Conservation (phyloP, 2,888 invertebrate genomes). For the Ornithoptera alexandrae region DNA sequence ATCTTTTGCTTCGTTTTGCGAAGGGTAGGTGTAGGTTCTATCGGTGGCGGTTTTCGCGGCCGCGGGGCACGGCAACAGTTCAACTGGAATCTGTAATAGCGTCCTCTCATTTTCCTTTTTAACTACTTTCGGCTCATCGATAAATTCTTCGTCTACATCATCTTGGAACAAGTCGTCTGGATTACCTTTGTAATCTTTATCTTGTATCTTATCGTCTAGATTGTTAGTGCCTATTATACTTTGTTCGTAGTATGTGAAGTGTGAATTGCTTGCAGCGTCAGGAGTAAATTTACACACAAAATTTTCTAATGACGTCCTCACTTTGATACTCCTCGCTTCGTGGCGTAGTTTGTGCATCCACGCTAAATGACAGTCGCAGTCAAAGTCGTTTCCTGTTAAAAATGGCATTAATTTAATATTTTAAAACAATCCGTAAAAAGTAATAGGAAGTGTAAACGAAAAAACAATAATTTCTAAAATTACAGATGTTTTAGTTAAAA, state of each 20-base stretch:
- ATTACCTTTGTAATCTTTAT: constrained; percentile 62
- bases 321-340: constrained; percentile 86
- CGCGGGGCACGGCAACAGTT: constrained; percentile 81
- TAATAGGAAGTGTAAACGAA: too few relatives aligned
- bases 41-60: constrained; percentile 82
- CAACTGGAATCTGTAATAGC: constrained; percentile 78
- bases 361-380: constrained; percentile 90
- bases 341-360: constrained; percentile 90
- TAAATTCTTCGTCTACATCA: constrained; percentile 60
- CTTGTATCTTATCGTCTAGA: constrained; percentile 56
- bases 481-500: too few relatives aligned
- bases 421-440: too few relatives aligned
- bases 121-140: constrained; percentile 62
- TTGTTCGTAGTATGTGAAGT: constrained; percentile 68
- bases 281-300: constrained; percentile 85
- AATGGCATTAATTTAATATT: constrained; percentile 34
- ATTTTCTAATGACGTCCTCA: constrained; percentile 85
- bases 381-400: constrained; percentile 89
- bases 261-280: constrained; percentile 62
- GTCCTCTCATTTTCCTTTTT: constrained; percentile 68
- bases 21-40: constrained; percentile 75
- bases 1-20: constrained; percentile 79
- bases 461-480: too few relatives aligned
- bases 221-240: constrained; percentile 59
- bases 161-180: constrained; percentile 61